A percentile compares a stretch with the other conserved stretches of the same genome.
phyloP scores from a whole-genome alignment of 2,888 invertebrate species.

The Eilema sororculum region DNA sequence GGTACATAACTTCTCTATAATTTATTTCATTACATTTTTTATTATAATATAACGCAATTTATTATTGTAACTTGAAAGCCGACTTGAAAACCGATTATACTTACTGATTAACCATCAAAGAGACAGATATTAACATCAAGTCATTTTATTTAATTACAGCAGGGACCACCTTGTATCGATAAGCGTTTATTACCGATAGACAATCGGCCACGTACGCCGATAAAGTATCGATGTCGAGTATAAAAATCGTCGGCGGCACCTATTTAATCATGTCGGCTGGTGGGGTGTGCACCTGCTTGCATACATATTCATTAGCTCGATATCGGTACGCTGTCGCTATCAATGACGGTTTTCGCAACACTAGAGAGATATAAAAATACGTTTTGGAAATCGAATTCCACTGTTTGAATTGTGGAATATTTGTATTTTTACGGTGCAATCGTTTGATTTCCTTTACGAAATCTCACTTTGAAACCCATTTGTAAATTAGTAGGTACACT shows the following conservation, averaged over 20 bases:
- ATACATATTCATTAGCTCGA: conserved; percentile 84
- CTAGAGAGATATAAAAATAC: conserved; percentile 47
- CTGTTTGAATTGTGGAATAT: conserved; percentile 45
- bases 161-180: conserved; percentile 54
- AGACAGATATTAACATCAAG: conserved; percentile 44
- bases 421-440: not conserved
- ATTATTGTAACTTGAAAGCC: not conserved
- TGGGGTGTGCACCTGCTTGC: conserved; percentile 76
- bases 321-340: conserved; percentile 76
- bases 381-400: conserved; percentile 50
- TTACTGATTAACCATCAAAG: conserved; percentile 13
- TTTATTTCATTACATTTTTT: not conserved
- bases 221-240: conserved; percentile 72
- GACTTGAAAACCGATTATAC: not conserved
- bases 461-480: not conserved
- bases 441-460: not conserved
- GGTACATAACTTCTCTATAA: too few species aligned
- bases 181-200: conserved; percentile 62
- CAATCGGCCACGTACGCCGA: conserved; percentile 63
- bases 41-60: not conserved
- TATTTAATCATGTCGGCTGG: conserved; percentile 77
- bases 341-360: conserved; percentile 77
- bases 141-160: conserved; percentile 45
- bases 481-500: too few species aligned
- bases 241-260: conserved; percentile 82